Percentiles rank a stretch among this genome's conserved stretches.
These are phyloP conservation scores for Diploscapter pachys DNA, from an alignment of 1,140 invertebrate genomes.

Conservation along the genomic window DNA sequence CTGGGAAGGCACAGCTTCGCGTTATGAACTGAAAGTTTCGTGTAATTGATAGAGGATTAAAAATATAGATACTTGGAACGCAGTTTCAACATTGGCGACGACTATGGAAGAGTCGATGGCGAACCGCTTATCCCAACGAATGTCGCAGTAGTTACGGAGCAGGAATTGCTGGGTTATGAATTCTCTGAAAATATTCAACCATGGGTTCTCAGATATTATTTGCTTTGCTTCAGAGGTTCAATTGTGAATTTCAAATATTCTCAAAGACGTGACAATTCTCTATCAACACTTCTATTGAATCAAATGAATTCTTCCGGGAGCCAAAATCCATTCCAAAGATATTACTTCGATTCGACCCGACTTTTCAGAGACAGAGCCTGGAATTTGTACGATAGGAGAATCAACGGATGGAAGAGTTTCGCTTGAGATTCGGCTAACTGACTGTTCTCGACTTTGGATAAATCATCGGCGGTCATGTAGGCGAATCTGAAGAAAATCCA, in stretches of 20 bases:
- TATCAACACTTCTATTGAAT: no score
- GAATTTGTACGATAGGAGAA: constrained; percentile 62
- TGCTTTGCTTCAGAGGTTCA: no score
- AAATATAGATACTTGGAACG: no score
- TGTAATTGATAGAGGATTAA: neutral
- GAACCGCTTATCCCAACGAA: constrained; percentile 60
- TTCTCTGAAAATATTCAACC: constrained; percentile 50
- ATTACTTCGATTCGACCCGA: constrained; percentile 43
- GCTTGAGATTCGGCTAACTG: constrained; percentile 53
- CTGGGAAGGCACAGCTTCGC: constrained; percentile 59
- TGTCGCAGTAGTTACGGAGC: constrained; percentile 61
- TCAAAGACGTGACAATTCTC: no score
- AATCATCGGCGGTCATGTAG: constrained; percentile 62
- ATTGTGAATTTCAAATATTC: no score
- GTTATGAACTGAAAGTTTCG: constrained; percentile 60
- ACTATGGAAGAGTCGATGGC: neutral
- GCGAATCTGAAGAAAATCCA: constrained; percentile 55
- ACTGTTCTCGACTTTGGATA: constrained; percentile 58
- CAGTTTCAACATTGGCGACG: constrained; percentile 7
- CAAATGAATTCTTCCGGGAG: no score
- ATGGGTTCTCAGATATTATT: no score
- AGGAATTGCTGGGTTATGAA: constrained; percentile 59
- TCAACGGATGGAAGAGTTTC: constrained; percentile 58
- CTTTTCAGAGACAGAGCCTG: constrained; percentile 60
- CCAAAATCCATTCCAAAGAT: no score